phyloP scores from a whole-genome alignment of 1,140 invertebrate genomes.

The Leptopilina boulardi region DNA sequence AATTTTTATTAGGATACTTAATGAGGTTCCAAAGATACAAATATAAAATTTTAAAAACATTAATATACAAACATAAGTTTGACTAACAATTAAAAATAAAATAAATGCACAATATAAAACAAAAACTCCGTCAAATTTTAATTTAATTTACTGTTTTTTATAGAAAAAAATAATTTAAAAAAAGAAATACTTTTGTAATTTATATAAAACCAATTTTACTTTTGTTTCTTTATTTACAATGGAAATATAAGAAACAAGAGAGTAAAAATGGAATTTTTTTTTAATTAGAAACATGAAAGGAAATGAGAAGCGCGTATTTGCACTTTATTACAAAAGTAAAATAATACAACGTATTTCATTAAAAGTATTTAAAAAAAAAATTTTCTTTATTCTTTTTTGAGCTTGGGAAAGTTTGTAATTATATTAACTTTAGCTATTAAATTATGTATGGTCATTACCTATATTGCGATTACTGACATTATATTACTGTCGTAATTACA shows the following conservation, averaged over 20 bases:
- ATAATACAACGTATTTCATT: neutral
- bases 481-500: neutral
- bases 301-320: neutral
- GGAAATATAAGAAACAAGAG: neutral
- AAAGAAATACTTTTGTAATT: too few relatives aligned
- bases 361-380: neutral
- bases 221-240: neutral
- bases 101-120: too few relatives aligned
- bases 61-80: too few relatives aligned
- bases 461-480: neutral
- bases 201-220: neutral
- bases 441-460: neutral
- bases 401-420: neutral
- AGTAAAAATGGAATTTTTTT: neutral
- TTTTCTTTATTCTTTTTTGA: neutral
- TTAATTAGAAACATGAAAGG: neutral
- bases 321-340: neutral
- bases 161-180: too few relatives aligned
- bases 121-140: too few relatives aligned
- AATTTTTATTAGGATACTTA: too few relatives aligned
- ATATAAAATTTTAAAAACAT: too few relatives aligned
- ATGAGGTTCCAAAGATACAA: too few relatives aligned
- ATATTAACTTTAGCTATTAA: neutral
- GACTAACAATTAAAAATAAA: too few relatives aligned
- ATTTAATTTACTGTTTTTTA: too few relatives aligned